Evolutionary conservation across 2,113 vertebrate genomes (phyloP).

Genomic region (Erinaceus europaeus): DNA sequence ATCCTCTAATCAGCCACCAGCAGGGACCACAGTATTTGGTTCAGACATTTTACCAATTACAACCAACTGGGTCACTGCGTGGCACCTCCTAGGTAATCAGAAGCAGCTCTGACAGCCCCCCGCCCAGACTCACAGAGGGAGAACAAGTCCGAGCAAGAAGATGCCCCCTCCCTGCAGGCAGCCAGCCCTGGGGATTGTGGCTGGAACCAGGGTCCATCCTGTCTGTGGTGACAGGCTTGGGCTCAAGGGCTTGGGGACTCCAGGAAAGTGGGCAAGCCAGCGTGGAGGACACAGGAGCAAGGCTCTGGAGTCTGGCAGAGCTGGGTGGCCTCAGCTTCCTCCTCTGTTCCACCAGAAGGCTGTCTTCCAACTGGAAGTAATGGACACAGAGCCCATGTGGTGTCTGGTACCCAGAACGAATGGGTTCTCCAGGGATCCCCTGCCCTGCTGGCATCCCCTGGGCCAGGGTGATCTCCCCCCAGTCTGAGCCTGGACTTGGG

Average conservation of each 20-base stretch:
- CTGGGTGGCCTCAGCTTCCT: not conserved
- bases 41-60: slow-evolving; percentile 71
- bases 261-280: not conserved
- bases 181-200: not conserved
- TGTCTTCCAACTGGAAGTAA: not conserved
- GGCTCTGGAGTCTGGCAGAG: not conserved
- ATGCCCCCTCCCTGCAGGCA: not conserved
- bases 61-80: slow-evolving; percentile 57
- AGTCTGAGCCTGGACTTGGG: slow-evolving; percentile 52
- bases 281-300: not conserved
- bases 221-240: too few relatives aligned
- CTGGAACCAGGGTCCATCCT: not conserved
- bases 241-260: not conserved
- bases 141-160: slow-evolving; percentile 30
- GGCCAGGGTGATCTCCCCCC: too few relatives aligned
- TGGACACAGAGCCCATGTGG: not conserved
- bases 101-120: slow-evolving; percentile 50
- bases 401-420: too few relatives aligned
- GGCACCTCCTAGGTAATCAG: slow-evolving; percentile 68
- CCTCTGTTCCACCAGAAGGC: not conserved
- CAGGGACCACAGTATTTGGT: slow-evolving; percentile 56
- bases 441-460: not conserved
- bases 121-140: slow-evolving; percentile 17
- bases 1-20: slow-evolving; percentile 66
- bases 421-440: too few relatives aligned